Evolutionary conservation across 2,797 vertebrate species (phyloP), one percentile per base, ranked within the genome.

Genomic region (Diplodus puntazzo): DNA sequence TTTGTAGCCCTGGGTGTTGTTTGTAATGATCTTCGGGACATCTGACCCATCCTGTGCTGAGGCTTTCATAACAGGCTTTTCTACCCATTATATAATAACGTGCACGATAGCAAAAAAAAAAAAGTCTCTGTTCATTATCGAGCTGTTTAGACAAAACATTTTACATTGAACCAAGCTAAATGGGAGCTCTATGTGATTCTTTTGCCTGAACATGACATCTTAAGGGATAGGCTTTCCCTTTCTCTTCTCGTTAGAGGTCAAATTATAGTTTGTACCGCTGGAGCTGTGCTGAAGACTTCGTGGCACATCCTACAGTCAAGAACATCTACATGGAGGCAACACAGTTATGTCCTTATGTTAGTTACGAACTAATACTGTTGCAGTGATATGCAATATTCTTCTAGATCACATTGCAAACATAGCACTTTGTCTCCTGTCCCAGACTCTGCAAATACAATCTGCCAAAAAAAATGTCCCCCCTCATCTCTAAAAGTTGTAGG

Each of bases 11-110:
- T 79, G 61, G 42, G 81, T 82, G 75, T 71, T 80, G 79, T 89
- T 78, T 75, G 58, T 86, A 84, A 86, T 74, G 78, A 86, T 92
- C 77, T 81, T 86, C 63, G 67, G 81, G 81, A 83, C 81, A 70
- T 84, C 83, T 82, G 85, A 91, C 75, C 76, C 81, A 64, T 87
- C 67, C 68, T 64, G 25, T 55, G 55, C 80, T 66, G 64, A 81
- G 49, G 61, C 78, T 81, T 85, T 85, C 73, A 78, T 83, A 87
- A 91, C 77, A 75, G 83, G 25, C 67, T 46, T 79, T 81, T 81
- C 57, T 65, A 39, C 21, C 49, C 50, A 45, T 92, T 89, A 91
- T 87, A 82, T 89, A 87, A 91, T 63, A 86, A 79, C 58, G 13
- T 52, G 25, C 61, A 84, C 23, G 39, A 77, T 12, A 11, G 55